phyloP scores from a whole-genome alignment of 2,113 vertebrate genomes.

The Erinaceus europaeus region DNA sequence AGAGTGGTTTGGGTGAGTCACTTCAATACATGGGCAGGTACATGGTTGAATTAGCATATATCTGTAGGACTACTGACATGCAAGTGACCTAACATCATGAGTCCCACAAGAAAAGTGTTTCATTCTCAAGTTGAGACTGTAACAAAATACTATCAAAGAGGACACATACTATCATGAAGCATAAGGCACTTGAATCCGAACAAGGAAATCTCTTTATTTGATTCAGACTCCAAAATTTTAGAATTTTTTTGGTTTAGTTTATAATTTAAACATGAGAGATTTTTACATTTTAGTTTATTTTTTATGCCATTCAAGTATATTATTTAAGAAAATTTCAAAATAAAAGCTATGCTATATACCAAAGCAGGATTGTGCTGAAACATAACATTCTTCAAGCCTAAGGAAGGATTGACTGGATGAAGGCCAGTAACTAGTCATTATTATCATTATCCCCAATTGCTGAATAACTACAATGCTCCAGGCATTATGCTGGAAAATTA shows the following conservation, averaged over 20 bases:
- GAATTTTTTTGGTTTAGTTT: not conserved
- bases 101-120: not conserved
- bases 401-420: not conserved
- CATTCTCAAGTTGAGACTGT: not conserved
- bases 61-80: not conserved
- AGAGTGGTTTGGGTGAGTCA: too few relatives aligned
- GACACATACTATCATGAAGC: not conserved
- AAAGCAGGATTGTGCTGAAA: not conserved
- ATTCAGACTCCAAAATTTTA: not conserved
- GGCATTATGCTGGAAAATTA: not conserved
- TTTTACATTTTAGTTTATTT: not conserved
- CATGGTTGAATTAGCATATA: not conserved
- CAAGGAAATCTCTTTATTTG: not conserved
- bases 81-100: not conserved
- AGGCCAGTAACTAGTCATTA: not conserved
- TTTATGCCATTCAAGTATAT: not conserved
- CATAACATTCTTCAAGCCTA: conserved; percentile 1
- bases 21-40: too few relatives aligned
- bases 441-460: not conserved
- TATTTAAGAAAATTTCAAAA: conserved; percentile 29
- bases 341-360: not conserved
- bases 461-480: not conserved
- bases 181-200: not conserved
- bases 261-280: not conserved
- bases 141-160: not conserved